These are phyloP conservation scores for Orius insidiosus DNA, from an alignment of 1,140 invertebrate species.

Conservation along the genomic window DNA sequence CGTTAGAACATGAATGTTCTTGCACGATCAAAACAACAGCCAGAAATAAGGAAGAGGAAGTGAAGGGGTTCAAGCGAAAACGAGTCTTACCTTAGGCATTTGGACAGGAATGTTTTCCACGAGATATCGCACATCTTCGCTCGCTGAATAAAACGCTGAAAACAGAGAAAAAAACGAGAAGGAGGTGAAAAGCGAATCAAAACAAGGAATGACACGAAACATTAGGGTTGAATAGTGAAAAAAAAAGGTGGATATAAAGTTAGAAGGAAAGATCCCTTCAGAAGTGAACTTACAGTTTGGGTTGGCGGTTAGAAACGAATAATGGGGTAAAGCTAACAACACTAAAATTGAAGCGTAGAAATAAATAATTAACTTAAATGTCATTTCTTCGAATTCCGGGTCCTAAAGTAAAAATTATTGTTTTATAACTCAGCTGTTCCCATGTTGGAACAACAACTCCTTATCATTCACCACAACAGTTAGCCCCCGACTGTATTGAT, in stretches of 20 bases:
- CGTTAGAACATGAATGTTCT: not conserved
- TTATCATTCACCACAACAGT: too few relatives aligned
- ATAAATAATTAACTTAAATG: not conserved
- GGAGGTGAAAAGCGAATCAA: not conserved
- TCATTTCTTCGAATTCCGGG: too few relatives aligned
- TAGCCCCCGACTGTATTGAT: too few relatives aligned
- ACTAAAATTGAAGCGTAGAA: conserved; percentile 10
- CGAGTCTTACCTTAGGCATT: conserved; percentile 32
- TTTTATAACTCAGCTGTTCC: too few relatives aligned
- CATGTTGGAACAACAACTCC: too few relatives aligned
- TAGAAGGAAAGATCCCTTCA: not conserved
- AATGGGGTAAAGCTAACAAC: conserved; percentile 7
- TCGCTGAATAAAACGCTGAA: conserved; percentile 49
- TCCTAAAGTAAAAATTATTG: too few relatives aligned
- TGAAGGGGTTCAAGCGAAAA: conserved; percentile 1
- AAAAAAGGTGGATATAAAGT: not conserved
- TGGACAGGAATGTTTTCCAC: conserved; percentile 39
- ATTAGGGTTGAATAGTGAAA: not conserved
- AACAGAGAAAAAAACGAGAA: conserved; percentile 22
- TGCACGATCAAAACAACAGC: too few relatives aligned
- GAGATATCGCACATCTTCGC: conserved; percentile 47
- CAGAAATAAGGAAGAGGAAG: too few relatives aligned
- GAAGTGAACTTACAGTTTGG: conserved; percentile 3
- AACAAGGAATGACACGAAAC: not conserved
- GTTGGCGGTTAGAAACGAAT: conserved; percentile 1